Evolutionary conservation across 2,113 vertebrate species (phyloP).

Genomic region (Podilymbus podiceps): DNA sequence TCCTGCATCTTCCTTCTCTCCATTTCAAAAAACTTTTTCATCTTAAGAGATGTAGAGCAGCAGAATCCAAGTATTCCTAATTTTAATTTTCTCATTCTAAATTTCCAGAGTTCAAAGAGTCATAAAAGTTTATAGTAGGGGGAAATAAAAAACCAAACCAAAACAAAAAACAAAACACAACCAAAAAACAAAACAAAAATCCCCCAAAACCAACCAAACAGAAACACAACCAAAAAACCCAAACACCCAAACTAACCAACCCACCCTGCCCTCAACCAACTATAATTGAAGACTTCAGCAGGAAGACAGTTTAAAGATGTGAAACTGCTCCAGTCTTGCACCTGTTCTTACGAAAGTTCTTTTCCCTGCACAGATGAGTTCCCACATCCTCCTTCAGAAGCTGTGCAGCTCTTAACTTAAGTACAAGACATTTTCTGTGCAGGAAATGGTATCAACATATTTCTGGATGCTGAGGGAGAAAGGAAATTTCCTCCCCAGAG

Average conservation of each 20-base stretch:
- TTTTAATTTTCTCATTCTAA: background rate
- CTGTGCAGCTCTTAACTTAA: background rate
- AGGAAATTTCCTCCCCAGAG: background rate
- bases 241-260: too few relatives aligned
- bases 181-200: background rate
- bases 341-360: background rate
- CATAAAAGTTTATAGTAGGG: background rate
- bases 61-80: background rate
- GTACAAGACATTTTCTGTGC: background rate
- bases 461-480: background rate
- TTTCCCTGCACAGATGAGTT: background rate
- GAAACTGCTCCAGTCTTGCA: background rate
- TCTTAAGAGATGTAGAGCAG: background rate
- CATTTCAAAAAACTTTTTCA: background rate
- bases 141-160: too few relatives aligned
- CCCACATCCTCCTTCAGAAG: background rate
- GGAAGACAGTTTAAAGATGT: background rate
- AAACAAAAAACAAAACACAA: background rate
- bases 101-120: background rate
- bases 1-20: background rate
- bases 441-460: background rate
- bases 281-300: background rate
- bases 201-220: too few relatives aligned
- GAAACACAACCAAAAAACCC: too few relatives aligned
- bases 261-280: background rate